phyloP scores from a whole-genome alignment of 2,113 vertebrate species.

The Cinclus cinclus region DNA sequence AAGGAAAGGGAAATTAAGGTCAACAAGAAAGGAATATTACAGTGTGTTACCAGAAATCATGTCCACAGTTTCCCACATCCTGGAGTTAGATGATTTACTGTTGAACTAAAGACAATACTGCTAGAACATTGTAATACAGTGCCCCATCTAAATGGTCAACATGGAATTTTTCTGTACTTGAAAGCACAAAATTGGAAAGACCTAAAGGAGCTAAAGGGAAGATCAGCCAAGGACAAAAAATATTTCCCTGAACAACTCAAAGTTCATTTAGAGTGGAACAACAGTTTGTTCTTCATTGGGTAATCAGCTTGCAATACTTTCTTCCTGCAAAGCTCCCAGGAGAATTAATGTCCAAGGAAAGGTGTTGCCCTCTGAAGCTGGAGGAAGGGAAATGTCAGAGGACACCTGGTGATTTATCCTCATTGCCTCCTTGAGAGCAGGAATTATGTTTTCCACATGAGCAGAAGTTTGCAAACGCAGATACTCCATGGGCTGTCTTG shows the following conservation, averaged over 20 bases:
- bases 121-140: background rate
- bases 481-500: background rate
- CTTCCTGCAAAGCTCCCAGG: background rate
- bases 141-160: background rate
- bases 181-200: background rate
- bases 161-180: background rate
- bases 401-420: background rate
- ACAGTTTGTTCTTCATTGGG: background rate
- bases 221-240: background rate
- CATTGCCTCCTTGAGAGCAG: background rate
- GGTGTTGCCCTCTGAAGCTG: background rate
- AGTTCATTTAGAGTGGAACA: background rate
- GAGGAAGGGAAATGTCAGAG: background rate
- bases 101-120: background rate
- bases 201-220: background rate
- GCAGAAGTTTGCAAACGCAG: background rate
- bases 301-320: background rate
- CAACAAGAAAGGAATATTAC: background rate
- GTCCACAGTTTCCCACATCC: background rate
- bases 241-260: background rate
- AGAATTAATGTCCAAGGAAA: background rate
- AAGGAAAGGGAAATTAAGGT: constrained; percentile 26
- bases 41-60: background rate
- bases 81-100: background rate
- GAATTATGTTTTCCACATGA: background rate